Percentiles rank a stretch among this genome's conserved stretches.
Conservation (phyloP, 2,113 vertebrate genomes). For the Gopherus flavomarginatus region DNA sequence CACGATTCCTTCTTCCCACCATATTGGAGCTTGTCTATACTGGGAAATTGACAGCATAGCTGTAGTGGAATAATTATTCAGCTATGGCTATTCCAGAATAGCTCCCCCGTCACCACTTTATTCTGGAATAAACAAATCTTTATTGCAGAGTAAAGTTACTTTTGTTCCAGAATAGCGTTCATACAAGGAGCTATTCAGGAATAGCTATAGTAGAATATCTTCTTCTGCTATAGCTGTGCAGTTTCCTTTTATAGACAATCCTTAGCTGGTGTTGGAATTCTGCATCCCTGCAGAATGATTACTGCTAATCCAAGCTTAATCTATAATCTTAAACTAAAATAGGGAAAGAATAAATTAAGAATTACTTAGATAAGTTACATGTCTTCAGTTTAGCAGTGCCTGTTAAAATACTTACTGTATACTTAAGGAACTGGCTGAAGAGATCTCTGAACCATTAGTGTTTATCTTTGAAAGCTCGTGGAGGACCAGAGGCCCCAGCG, state of each 20-base stretch:
- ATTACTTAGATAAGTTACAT: not conserved
- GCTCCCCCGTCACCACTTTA: not conserved
- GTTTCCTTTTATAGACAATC: not conserved
- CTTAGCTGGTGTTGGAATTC: not conserved
- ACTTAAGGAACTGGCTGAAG: not conserved
- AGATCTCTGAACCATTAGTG: not conserved
- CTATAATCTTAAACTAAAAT: not conserved
- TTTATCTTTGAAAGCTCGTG: not conserved
- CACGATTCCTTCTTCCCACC: not conserved
- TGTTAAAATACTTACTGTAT: not conserved
- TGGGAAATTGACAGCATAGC: not conserved
- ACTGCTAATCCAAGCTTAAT: not conserved
- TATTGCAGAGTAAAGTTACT: not conserved
- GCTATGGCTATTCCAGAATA: too few species aligned
- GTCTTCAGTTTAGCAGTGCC: not conserved
- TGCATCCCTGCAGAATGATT: not conserved
- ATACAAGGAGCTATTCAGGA: not conserved
- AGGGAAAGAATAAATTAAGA: not conserved
- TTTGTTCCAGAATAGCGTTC: not conserved
- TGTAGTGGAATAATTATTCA: too few species aligned
- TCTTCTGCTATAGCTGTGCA: not conserved
- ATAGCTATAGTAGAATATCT: accelerated
- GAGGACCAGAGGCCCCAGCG: not conserved
- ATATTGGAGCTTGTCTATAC: not conserved
- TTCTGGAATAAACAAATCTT: conserved; percentile 19